Base-by-base conservation (phyloP, 1,140 invertebrate species). In the Conus ventricosus region DNA sequence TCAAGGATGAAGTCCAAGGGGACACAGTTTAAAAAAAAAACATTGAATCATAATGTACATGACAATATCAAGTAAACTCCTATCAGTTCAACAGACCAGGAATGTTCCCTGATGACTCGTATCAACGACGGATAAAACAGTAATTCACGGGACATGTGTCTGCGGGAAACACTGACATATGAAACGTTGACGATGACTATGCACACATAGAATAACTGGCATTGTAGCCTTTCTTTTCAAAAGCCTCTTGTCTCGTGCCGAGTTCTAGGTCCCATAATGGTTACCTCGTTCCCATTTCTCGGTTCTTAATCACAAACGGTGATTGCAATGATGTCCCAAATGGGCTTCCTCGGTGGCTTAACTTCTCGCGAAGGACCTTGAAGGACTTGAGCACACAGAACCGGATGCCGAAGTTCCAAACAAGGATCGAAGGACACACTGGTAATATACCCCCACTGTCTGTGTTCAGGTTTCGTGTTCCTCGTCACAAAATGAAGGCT, bases 401-500 rank as follows among this genome's bases (percentile, higher is more conserved):
- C 39, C 39, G 39, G 39, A 39, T 39, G 17, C 23, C 6, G 11
- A 71, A 71, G 23, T 71, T 71, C 67, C 11, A 71, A n/a, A 6
- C 1, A 20, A 6, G 4, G 20, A 20, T 23, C 20, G 20, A 71
- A 71, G 67, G 67, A 71, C 67, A 71, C 67, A 71, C 7, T 23
- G 67, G 67, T 20, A 71, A n/a, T 6, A 60, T 11, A 11, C 8
- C 57, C 57, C 57, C 6, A 71, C 23, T 71, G 67, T 71, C 67
- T 15, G 67, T 20, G 5, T n/a, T 71, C 6, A 71, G 15, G 15
- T 23, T 71, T n/a, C 11, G 1, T 20, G 11, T n/a, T n/a, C 67
- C 13, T 71, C 13, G 53, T 87, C 85, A 87, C 51, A 87, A 87
- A 27, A 87, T 27, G 54, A 78, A 75, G 17, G 71, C 75, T 27